These are phyloP conservation scores for Phanerotoma sp. DNA, from an alignment of 2,888 invertebrate genomes.

Conservation along the genomic window DNA sequence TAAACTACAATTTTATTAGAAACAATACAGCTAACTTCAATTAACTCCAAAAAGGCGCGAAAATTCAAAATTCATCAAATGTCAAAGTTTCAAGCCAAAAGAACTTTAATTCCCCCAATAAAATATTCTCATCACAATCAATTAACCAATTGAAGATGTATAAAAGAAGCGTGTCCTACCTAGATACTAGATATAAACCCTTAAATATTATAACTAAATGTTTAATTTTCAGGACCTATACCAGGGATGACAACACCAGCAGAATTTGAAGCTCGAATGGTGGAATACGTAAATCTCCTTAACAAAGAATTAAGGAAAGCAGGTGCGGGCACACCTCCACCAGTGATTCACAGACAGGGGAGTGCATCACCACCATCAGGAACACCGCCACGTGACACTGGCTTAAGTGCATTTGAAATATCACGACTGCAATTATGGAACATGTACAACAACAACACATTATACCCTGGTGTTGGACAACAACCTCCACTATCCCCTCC, in stretches of 20 bases:
- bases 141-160: too few relatives aligned
- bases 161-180: too few relatives aligned
- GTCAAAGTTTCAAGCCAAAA: too few relatives aligned
- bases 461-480: conserved; percentile 46
- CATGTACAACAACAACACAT: conserved; percentile 68
- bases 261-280: conserved; percentile 76
- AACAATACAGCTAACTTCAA: too few relatives aligned
- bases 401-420: conserved; percentile 72
- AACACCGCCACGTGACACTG: conserved; percentile 61
- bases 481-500: conserved; percentile 57
- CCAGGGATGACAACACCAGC: conserved; percentile 56
- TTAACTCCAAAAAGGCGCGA: too few relatives aligned
- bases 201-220: too few relatives aligned
- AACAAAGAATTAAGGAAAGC: conserved; percentile 60
- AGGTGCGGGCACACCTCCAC: conserved; percentile 54
- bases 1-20: too few relatives aligned
- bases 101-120: too few relatives aligned
- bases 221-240: too few relatives aligned
- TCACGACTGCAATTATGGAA: conserved; percentile 81
- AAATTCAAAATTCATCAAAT: too few relatives aligned
- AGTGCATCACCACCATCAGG: conserved; percentile 55
- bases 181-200: too few relatives aligned
- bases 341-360: conserved; percentile 55
- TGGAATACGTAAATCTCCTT: conserved; percentile 77
- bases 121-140: too few relatives aligned